Evolutionary conservation across 1,140 invertebrate species (phyloP), one percentile per base, ranked within the genome.

Genomic region (Drosophila carrolli): DNA sequence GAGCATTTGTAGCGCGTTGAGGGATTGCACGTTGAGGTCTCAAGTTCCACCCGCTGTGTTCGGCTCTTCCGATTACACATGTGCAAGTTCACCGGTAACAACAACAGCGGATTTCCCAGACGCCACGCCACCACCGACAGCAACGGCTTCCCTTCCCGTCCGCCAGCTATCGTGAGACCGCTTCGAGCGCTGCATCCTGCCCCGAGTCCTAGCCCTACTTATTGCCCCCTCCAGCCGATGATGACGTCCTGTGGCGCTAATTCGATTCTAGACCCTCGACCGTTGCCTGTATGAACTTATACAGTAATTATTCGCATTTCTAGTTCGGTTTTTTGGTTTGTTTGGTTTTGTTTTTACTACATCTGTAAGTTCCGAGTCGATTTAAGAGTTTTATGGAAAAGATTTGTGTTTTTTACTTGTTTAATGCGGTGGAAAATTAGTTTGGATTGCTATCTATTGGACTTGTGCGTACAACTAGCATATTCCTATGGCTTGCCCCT

Each of bases 241-340:
- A 47, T 23, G 80, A 62, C 77, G 57, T 72, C 84, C 84, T 63
- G 66, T 59, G 70, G 84, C 37, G 84, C 78, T 89, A 89, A 89
- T 89, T 89, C 79, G 68, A 74, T 83, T 71, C 77, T 81, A 81
- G 81, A 70, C 44, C 55, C 61, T 62, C 62, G 55, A 11, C 59
- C 43, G 63, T 43, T 37, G 46, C 40, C 67, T 73, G 59, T 47
- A 65, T 71, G 80, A 89, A 89, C 77, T 58, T 84, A 84, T 89
- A 81, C 78, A 90, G 84, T 81, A 84, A 89, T 90, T 89, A 89
- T 88, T 83, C 77, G 59, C 67, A 81, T 84, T 88, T 73, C 66
- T 56, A 27, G 41, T 27, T 51, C 67, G 48, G 41, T 66, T 43
- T 77, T 27, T 51, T 72, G 48, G 41, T 66, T 43, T 77, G 72